Percentiles rank a stretch among this genome's conserved stretches.
These are phyloP conservation scores for Pithys albifrons DNA, from an alignment of 2,113 vertebrate species.

Conservation along the genomic window DNA sequence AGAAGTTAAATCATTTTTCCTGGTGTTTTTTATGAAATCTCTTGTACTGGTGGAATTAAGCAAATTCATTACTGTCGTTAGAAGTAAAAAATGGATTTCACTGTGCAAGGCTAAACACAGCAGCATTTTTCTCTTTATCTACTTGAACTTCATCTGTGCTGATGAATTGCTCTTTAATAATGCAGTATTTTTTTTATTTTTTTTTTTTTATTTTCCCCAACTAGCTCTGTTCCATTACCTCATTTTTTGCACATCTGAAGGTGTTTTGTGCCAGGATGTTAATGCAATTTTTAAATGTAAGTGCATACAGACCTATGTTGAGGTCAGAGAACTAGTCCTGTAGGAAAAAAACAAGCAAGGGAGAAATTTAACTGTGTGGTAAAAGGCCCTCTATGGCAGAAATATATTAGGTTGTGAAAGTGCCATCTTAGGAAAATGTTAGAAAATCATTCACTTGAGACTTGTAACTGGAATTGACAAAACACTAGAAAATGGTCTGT, in stretches of 20 bases:
- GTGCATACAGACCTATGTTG: not conserved
- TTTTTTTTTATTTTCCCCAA: too few relatives aligned
- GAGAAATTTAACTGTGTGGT: not conserved
- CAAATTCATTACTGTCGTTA: not conserved
- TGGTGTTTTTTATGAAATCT: not conserved
- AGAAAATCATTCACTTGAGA: not conserved
- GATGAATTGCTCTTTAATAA: not conserved
- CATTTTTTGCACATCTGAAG: not conserved
- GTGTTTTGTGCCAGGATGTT: not conserved
- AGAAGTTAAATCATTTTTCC: not conserved
- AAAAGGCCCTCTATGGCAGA: not conserved
- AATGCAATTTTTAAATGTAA: not conserved
- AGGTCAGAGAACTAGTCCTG: not conserved
- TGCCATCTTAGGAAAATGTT: not conserved
- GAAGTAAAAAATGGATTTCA: not conserved
- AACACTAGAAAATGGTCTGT: not conserved
- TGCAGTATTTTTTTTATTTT: not conserved
- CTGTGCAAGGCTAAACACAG: not conserved
- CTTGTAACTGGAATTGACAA: not conserved
- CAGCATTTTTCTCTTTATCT: not conserved
- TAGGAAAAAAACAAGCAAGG: not conserved
- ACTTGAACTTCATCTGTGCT: not conserved
- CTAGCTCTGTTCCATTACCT: not conserved
- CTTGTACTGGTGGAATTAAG: not conserved
- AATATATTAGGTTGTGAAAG: not conserved